These are phyloP conservation scores for Atherinosoma microstoma DNA, from an alignment of 2,797 vertebrate genomes.

Conservation along the genomic window DNA sequence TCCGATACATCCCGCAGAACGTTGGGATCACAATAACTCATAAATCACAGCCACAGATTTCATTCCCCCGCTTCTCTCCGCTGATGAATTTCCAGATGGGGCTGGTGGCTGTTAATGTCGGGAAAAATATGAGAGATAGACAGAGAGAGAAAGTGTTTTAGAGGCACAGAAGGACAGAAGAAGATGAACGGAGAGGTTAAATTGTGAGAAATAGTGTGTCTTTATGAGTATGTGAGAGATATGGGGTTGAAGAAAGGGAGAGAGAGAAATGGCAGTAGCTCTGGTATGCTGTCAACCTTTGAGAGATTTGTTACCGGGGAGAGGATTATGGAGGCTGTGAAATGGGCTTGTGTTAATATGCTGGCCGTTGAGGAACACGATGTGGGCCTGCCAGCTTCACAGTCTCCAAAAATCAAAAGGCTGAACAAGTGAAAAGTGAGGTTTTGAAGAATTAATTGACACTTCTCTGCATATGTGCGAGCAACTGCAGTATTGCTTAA, in stretches of 20 bases:
- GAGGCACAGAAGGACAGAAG: slow-evolving; percentile 21
- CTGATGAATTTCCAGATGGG: slow-evolving; percentile 81
- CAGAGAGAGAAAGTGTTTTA: slow-evolving; percentile 16
- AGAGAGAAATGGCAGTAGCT: slow-evolving; percentile 59
- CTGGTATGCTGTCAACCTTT: slow-evolving; percentile 68
- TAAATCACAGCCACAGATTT: slow-evolving; percentile 79
- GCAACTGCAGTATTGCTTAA: slow-evolving; percentile 31
- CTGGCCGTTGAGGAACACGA: slow-evolving; percentile 60
- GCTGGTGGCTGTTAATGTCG: slow-evolving; percentile 69
- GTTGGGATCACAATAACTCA: slow-evolving; percentile 79
- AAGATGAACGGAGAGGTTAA: slow-evolving; percentile 49
- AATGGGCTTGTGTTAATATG: slow-evolving; percentile 77
- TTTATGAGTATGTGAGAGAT: slow-evolving; percentile 55
- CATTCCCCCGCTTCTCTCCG: slow-evolving; percentile 62
- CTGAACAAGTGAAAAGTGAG: slow-evolving; percentile 52
- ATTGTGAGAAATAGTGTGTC: slow-evolving; percentile 45
- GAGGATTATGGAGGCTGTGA: slow-evolving; percentile 72
- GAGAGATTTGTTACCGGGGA: slow-evolving; percentile 76
- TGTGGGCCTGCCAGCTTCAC: slow-evolving; percentile 61
- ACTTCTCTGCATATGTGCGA: slow-evolving; percentile 5
- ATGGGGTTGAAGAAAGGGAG: slow-evolving; percentile 26
- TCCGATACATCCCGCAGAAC: slow-evolving; percentile 75
- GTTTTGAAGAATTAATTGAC: slow-evolving; percentile 53
- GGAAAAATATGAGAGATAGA: slow-evolving; percentile 45
- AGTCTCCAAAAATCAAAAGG: slow-evolving; percentile 61